A percentile compares a stretch with the other conserved stretches of the same genome.
phyloP scores from a whole-genome alignment of 2,888 invertebrate genomes.

The Lapara coniferarum region DNA sequence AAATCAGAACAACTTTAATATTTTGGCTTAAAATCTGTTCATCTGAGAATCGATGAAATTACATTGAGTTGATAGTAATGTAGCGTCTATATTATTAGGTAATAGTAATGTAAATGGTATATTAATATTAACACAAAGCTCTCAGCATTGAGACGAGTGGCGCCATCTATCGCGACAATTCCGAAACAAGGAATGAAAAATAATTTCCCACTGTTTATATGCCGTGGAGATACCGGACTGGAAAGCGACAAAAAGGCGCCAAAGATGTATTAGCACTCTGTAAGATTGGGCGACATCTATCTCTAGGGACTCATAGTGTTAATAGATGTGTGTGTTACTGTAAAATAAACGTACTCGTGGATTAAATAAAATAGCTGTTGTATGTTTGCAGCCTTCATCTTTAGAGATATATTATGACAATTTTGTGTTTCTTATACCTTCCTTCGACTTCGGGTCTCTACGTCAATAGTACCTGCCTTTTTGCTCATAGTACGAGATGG shows the following conservation, averaged over 20 bases:
- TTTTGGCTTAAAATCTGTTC: too few species aligned
- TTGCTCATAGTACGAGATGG: too few species aligned
- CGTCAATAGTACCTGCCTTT: too few species aligned
- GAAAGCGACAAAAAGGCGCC: slow-evolving; percentile 13
- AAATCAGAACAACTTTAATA: too few species aligned
- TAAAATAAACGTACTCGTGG: not conserved
- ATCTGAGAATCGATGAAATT: too few species aligned
- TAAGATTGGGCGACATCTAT: slow-evolving; percentile 14
- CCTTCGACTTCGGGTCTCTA: too few species aligned
- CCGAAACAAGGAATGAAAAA: not conserved
- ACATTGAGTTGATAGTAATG: too few species aligned
- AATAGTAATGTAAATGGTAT: too few species aligned
- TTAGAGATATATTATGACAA: not conserved
- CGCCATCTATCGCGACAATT: slow-evolving; percentile 4
- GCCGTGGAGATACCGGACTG: not conserved
- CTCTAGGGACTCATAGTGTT: slow-evolving; percentile 13
- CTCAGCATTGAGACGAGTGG: not conserved
- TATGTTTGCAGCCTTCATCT: not conserved
- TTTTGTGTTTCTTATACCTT: too few species aligned
- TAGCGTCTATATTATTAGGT: too few species aligned
- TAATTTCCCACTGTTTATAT: slow-evolving; percentile 14
- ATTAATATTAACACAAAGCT: not conserved
- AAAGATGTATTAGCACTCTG: slow-evolving; percentile 22
- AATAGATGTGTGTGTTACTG: slow-evolving; percentile 2
- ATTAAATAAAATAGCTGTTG: slow-evolving; percentile 5